Evolutionary conservation across 2,888 invertebrate species (phyloP).

Genomic region (Agonopterix subpropinquella): DNA sequence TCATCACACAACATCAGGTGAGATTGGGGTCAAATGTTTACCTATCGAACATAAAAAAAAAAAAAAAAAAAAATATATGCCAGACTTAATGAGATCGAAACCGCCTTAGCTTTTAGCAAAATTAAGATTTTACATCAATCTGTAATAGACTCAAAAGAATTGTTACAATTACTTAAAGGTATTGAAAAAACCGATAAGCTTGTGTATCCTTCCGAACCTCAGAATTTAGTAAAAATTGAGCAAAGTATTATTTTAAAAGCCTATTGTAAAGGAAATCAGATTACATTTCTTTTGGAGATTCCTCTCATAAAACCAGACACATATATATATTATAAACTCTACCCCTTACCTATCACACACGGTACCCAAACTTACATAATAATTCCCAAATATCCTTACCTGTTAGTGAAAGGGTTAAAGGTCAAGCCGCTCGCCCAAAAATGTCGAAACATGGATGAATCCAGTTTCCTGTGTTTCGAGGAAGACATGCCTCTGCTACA

Average conservation of each 20-base stretch:
- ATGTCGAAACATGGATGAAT: background rate
- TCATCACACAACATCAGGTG: too few relatives aligned
- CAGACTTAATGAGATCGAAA: too few relatives aligned
- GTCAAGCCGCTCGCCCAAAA: background rate
- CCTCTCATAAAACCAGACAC: background rate
- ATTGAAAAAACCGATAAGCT: too few relatives aligned
- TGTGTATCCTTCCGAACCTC: background rate
- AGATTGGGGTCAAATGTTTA: too few relatives aligned
- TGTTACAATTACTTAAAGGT: too few relatives aligned
- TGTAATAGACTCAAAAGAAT: too few relatives aligned
- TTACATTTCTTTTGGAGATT: constrained; percentile 2
- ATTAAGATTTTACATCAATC: too few relatives aligned
- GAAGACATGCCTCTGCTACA: too few relatives aligned
- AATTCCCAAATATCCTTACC: constrained; percentile 1
- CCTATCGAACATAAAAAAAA: too few relatives aligned
- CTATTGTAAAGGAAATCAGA: background rate
- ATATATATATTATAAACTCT: background rate
- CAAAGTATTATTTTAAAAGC: background rate
- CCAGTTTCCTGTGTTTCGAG: background rate
- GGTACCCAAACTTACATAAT: background rate
- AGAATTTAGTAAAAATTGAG: constrained; percentile 1
- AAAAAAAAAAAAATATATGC: too few relatives aligned
- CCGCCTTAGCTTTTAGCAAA: too few relatives aligned
- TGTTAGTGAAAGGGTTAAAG: too few relatives aligned
- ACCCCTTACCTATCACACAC: background rate